Evolutionary conservation across 2,113 vertebrate genomes (phyloP).

Genomic region (Guaruba guarouba): DNA sequence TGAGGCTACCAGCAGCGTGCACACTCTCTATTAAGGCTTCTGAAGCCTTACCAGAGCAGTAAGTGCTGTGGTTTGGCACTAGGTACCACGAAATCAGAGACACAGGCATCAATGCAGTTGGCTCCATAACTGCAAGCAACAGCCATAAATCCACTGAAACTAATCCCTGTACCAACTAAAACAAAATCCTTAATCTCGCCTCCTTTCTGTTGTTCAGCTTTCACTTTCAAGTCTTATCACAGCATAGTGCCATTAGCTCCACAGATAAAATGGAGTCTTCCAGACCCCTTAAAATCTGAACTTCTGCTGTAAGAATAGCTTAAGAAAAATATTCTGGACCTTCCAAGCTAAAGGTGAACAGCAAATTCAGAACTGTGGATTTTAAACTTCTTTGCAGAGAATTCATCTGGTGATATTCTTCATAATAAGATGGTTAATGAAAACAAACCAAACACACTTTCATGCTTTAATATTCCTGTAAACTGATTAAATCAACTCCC

Average conservation of each 20-base stretch:
- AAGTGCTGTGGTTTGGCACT: constrained; percentile 17
- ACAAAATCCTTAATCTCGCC: constrained; percentile 27
- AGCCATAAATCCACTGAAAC: constrained; percentile 48
- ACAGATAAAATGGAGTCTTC: constrained; percentile 23
- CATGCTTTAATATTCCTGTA: constrained; percentile 2
- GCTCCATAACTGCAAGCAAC: background rate
- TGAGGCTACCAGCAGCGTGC: background rate
- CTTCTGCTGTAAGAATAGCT: background rate
- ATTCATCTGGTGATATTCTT: background rate
- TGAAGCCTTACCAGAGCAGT: constrained; percentile 1
- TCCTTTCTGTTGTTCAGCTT: constrained; percentile 35
- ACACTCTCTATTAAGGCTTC: background rate
- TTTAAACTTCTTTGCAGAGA: background rate
- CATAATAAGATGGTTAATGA: background rate
- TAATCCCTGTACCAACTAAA: constrained; percentile 35
- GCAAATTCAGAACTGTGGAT: background rate
- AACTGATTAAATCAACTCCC: constrained; percentile 13
- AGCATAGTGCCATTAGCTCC: background rate
- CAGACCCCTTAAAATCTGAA: constrained; percentile 6
- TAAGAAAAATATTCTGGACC: background rate
- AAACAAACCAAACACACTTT: background rate
- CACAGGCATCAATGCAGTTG: background rate
- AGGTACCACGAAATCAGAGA: constrained; percentile 21
- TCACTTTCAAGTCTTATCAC: constrained; percentile 60
- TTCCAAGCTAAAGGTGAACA: background rate